Evolutionary conservation across 2,888 invertebrate genomes (phyloP), one percentile per base, ranked within the genome.

Genomic region (Epistrophe grossulariae): DNA sequence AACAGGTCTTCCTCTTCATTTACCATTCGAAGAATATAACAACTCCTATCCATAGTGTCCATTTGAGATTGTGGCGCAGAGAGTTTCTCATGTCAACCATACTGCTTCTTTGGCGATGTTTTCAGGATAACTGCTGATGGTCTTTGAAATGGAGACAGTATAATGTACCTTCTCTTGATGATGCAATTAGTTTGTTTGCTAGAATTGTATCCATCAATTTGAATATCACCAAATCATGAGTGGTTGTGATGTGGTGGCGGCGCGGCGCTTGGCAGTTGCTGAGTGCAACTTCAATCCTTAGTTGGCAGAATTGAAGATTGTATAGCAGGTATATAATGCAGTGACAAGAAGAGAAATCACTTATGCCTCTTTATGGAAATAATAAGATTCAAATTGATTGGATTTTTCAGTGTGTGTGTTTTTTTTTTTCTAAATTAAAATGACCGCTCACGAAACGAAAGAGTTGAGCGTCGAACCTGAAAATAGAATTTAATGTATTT

Each of bases 191-290:
- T 79, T 84, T 17, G 48, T 70, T 74, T 52, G 38, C 48, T 64
- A 68, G 79, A 73, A 79, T 83, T 76, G 74, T 64, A 64, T 84
- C 74, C 79, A 84, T 79, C 70, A 76, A 84, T 84, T 79, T 84
- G 71, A 84, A 84, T 79, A 84, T 62, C 79, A 57, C 60, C 73
- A 66, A 78, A 68, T 77, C 78, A 78, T 81, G 81, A 81, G 80
- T 62, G 80, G 74, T 74, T 57, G 59, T 64, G 48, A 19, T 55
- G 24, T 24, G 24, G 24, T 24, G 3, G 24, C 24, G 24, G 24
- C 24, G 68, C 24, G 68, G 70, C 31, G 43, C 48, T 57, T 64
- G 31, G 59, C 28, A 50, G 48, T 50, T 50, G 17, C 13, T 40
- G 52, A 55, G 55, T 70, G 74, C 35, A 62, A 10, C 59, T 43